phyloP scores from a whole-genome alignment of 2,888 invertebrate species.

The Tetragonula carbonaria region DNA sequence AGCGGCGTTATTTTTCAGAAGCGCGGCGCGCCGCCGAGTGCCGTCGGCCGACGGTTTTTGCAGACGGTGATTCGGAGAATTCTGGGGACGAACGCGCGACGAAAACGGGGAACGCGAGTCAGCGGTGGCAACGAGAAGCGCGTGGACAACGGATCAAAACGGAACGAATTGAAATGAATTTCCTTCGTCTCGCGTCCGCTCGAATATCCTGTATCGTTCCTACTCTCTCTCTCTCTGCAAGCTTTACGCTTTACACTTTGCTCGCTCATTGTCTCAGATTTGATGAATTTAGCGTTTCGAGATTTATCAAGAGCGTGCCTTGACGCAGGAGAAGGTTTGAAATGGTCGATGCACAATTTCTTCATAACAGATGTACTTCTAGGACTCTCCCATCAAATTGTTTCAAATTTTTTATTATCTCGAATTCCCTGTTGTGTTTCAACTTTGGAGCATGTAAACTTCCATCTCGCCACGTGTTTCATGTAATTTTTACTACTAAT shows the following conservation, averaged over 20 bases:
- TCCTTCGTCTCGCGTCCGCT: slow-evolving; percentile 67
- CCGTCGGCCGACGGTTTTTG: slow-evolving; percentile 51
- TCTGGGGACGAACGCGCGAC: slow-evolving; percentile 39
- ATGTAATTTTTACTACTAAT: background rate
- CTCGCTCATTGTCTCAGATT: background rate
- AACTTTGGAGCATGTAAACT: background rate
- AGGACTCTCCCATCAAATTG: background rate
- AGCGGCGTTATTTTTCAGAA: slow-evolving; percentile 60
- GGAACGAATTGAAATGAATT: slow-evolving; percentile 60
- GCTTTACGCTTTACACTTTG: background rate
- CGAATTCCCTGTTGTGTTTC: background rate
- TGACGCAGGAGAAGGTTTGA: no score
- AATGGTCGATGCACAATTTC: background rate
- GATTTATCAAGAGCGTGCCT: background rate
- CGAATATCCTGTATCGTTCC: slow-evolving; percentile 13
- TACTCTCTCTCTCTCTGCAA: no score
- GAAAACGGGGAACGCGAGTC: slow-evolving; percentile 16
- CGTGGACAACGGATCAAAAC: slow-evolving; percentile 37
- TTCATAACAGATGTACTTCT: background rate
- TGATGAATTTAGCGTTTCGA: background rate
- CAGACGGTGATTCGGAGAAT: slow-evolving; percentile 21
- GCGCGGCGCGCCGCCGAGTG: slow-evolving; percentile 18
- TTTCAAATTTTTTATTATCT: background rate
- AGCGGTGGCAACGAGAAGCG: slow-evolving; percentile 24
- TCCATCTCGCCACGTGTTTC: background rate